Percentiles rank a stretch among this genome's conserved stretches.
Evolutionary conservation across 2,888 invertebrate genomes (phyloP).

Genomic region (Anticlea derivata): DNA sequence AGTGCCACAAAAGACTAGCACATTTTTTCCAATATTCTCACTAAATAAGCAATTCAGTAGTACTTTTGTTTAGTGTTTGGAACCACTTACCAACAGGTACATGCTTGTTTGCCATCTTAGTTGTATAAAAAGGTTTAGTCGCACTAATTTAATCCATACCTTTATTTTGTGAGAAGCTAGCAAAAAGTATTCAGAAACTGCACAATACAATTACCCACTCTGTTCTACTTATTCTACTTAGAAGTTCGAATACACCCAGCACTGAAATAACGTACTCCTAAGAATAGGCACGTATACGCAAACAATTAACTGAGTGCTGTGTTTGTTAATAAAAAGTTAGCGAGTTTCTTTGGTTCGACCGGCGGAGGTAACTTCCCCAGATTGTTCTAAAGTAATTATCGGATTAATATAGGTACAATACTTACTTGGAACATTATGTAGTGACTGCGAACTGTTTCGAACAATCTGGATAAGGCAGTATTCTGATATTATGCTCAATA

Average conservation of each 20-base stretch:
- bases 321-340: slow-evolving; percentile 71
- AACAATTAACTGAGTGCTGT: slow-evolving; percentile 67
- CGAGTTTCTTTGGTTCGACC: slow-evolving; percentile 59
- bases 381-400: slow-evolving; percentile 82
- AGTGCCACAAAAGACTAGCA: not conserved
- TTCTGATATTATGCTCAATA: no score
- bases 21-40: not conserved
- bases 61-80: not conserved
- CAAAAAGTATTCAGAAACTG: slow-evolving; percentile 11
- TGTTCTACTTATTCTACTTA: slow-evolving; percentile 27
- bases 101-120: no score
- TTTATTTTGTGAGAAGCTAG: not conserved
- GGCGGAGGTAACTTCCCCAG: slow-evolving; percentile 64
- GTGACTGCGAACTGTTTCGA: slow-evolving; percentile 62
- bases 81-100: no score
- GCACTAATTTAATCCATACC: no score
- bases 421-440: slow-evolving; percentile 67
- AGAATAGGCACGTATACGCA: slow-evolving; percentile 51
- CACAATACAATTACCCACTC: slow-evolving; percentile 3
- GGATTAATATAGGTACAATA: slow-evolving; percentile 69
- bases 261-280: slow-evolving; percentile 15
- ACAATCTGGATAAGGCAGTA: slow-evolving; percentile 79
- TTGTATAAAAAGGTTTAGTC: no score
- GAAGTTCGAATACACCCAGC: slow-evolving; percentile 13
- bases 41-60: not conserved